Base-by-base conservation (phyloP, 2,888 invertebrate genomes). In the Papilio gigon region DNA sequence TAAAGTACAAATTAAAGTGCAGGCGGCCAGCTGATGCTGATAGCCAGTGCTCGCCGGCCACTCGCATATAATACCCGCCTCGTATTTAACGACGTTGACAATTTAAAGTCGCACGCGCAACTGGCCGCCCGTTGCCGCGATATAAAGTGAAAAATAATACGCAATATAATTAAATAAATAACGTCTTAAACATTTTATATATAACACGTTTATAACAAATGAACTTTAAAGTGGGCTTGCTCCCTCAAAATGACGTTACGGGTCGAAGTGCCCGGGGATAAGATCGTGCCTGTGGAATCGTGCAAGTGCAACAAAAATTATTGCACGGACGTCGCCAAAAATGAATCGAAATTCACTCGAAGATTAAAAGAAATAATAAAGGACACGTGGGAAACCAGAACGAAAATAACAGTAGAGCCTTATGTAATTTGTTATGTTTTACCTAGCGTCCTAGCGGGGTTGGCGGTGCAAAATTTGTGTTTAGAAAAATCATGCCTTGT, bases 401-500 rank as follows among this genome's bases (percentile, higher is more conserved):
- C 88, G 12, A 88, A 89, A 81, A 76, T 92, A 40, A 95, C 95
- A n/a, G 94, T 95, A 30, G 95, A 95, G 82, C 95, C 95, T 6
- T 93, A 95, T 75, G 88, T 95, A 64, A 89, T 94, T 65, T 94
- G 94, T 78, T 95, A 95, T 77, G 88, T 95, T 59, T 85, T 95
- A 78, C 95, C 95, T 59, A 94, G 94, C 83, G 94, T 94, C 1
- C 85, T 94, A 17, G 95, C 96, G 0, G 94, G 95, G 35, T 83
- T 94, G 53, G 93, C 93, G 8, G 88, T 94, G 35, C 88, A 90
- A 73, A 93, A 92, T 77, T 79, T 94, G 72, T 92, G 93, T 75
- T 86, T 93, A 77, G 94, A 94, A 76, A 94, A 94, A 84, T 88
- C 93, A 78, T 94, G 93, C 81, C 86, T 93, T 71, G 93, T 93